Evolutionary conservation across 1,140 invertebrate species (phyloP).

Genomic region (Saccostrea echinata): DNA sequence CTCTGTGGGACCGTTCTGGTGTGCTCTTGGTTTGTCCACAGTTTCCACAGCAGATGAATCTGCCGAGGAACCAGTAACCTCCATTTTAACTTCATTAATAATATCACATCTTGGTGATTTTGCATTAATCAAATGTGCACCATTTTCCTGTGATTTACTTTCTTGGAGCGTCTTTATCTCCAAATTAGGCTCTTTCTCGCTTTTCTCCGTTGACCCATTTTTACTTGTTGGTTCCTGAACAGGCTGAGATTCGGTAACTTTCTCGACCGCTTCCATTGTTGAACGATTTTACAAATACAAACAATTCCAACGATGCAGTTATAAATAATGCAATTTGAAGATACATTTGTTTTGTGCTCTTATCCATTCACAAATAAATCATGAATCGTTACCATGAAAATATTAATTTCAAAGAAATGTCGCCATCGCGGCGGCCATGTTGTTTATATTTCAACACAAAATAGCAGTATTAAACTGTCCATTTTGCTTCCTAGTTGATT

Average conservation of each 20-base stretch:
- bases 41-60: slow-evolving; percentile 15
- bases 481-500: slow-evolving; percentile 8
- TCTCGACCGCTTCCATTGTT: slow-evolving; percentile 23
- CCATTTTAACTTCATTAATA: not conserved
- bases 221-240: slow-evolving; percentile 38
- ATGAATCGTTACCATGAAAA: slow-evolving; percentile 47
- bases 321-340: slow-evolving; percentile 13
- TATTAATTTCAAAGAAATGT: slow-evolving; percentile 36
- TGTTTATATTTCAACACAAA: slow-evolving; percentile 45
- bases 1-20: not conserved
- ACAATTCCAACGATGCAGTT: slow-evolving; percentile 24
- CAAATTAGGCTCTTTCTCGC: slow-evolving; percentile 12
- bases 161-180: not conserved
- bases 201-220: slow-evolving; percentile 33
- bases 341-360: slow-evolving; percentile 33
- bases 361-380: slow-evolving; percentile 24
- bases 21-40: not conserved
- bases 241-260: slow-evolving; percentile 29
- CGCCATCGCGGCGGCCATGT: slow-evolving; percentile 47
- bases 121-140: not conserved
- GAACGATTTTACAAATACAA: slow-evolving; percentile 27
- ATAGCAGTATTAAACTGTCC: slow-evolving; percentile 1
- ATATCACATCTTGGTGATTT: slow-evolving; percentile 14
- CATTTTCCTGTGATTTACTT: not conserved
- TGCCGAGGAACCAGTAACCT: not conserved